Evolutionary conservation across 2,113 vertebrate species (phyloP), one percentile per base, ranked within the genome.

Genomic region (Gobius niger): DNA sequence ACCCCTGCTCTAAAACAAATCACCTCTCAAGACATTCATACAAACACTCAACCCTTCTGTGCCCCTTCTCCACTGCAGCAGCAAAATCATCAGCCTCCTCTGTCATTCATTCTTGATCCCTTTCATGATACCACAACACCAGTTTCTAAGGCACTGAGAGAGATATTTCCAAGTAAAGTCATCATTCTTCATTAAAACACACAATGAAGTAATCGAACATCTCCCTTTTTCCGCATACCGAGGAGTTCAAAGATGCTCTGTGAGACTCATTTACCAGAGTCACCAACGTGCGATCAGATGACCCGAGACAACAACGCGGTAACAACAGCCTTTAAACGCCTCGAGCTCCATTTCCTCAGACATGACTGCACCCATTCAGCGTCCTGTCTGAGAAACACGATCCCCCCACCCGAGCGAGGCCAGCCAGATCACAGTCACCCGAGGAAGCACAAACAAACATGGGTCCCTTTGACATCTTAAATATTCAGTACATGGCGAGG

Each of bases 241-340:
- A 19, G 51, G n/a, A 16, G 9, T 10, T 34, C 24, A 34, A 88
- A 85, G 88, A 92, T 87, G 87, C 93, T 92, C 88, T 90, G 84
- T 76, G 62, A 62, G 53, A 93, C 78, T 85, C 78, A 92, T 94
- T 87, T 91, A 89, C 88, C 89, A 87, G 87, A 93, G 87, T 93
- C 92, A 91, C 73, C 90, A 84, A 91, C 69, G 71, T 87, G 92
- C 88, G 92, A 93, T 92, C 70, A 92, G 93, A 91, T 90, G 93
- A 92, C 86, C 93, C 92, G 81, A 85, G 91, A 87, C 78, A 82
- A 91, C 40, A 78, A 87, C 85, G 66, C 72, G 81, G 88, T 86
- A 81, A 90, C 84, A 85, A 90, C 90, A 84, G 82, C 89, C 76
- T 67, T 88, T 91, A 92, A 94, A 91, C 91, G 59, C 91, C 66